Conservation (phyloP, 2,888 invertebrate species). For the Dioctria rufipes region DNA sequence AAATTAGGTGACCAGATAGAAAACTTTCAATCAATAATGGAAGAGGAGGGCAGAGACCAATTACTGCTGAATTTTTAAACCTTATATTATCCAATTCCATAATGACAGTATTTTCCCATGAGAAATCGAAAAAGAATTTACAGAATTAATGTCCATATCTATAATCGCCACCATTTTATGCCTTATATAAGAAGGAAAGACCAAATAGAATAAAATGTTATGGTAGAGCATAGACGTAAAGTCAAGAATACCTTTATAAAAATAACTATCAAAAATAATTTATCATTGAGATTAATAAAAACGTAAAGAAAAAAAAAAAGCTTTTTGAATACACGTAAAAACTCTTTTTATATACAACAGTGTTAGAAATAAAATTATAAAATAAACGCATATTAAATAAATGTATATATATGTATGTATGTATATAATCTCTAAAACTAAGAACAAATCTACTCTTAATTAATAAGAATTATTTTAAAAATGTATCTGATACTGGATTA, state of each 20-base stretch:
- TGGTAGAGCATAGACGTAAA: not conserved
- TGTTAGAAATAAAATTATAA: not conserved
- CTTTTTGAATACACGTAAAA: not conserved
- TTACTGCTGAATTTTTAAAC: too few relatives aligned
- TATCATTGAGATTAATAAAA: too few relatives aligned
- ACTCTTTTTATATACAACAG: not conserved
- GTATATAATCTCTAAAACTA: conserved; percentile 4
- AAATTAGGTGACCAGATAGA: too few relatives aligned
- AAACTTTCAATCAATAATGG: too few relatives aligned
- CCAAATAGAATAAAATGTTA: not conserved
- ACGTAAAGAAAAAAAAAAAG: not conserved
- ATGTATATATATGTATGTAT: too few relatives aligned
- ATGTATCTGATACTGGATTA: not conserved
- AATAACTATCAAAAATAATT: not conserved
- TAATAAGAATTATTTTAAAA: not conserved
- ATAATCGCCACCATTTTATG: too few relatives aligned
- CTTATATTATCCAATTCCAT: too few relatives aligned
- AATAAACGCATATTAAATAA: not conserved
- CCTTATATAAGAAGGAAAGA: too few relatives aligned
- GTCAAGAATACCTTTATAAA: not conserved
- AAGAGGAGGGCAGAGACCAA: too few relatives aligned
- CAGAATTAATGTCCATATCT: too few relatives aligned
- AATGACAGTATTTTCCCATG: too few relatives aligned
- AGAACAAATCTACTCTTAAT: not conserved
- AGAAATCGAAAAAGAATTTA: too few relatives aligned